phyloP scores from a whole-genome alignment of 1,140 invertebrate genomes.

The Whitmania pigra region DNA sequence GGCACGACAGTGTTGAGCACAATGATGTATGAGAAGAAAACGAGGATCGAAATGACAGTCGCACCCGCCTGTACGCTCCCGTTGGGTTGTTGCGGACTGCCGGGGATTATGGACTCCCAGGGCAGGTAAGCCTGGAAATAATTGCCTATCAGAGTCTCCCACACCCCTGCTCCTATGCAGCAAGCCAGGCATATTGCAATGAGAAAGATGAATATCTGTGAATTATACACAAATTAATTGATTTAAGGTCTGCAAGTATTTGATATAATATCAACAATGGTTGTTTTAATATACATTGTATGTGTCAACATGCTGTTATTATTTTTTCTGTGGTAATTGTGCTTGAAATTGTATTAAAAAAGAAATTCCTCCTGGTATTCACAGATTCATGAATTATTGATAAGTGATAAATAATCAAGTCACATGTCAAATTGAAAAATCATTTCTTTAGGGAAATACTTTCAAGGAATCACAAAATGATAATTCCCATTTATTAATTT shows the following conservation, averaged over 20 bases:
- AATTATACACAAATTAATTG: slow-evolving; percentile 27
- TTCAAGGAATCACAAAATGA: neutral
- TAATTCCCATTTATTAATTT: neutral
- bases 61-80: slow-evolving; percentile 51
- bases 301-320: too few species aligned
- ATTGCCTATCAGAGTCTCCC: slow-evolving; percentile 64
- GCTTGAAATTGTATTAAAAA: too few species aligned
- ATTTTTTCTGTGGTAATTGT: too few species aligned
- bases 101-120: slow-evolving; percentile 82
- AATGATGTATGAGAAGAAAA: slow-evolving; percentile 98
- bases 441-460: neutral
- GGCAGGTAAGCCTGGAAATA: slow-evolving; percentile 83
- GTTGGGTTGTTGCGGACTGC: slow-evolving; percentile 28
- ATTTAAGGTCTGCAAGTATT: neutral
- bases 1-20: slow-evolving; percentile 98
- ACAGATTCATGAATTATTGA: too few species aligned
- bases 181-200: slow-evolving; percentile 93
- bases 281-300: too few species aligned
- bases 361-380: too few species aligned
- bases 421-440: neutral
- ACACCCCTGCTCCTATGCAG: slow-evolving; percentile 88
- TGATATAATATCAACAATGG: too few species aligned
- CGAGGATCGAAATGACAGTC: slow-evolving; percentile 81
- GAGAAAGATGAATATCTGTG: slow-evolving; percentile 94
- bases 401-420: too few species aligned